Evolutionary conservation across 2,888 invertebrate genomes (phyloP), one percentile per base, ranked within the genome.

Genomic region (Psylliodes chrysocephalus): DNA sequence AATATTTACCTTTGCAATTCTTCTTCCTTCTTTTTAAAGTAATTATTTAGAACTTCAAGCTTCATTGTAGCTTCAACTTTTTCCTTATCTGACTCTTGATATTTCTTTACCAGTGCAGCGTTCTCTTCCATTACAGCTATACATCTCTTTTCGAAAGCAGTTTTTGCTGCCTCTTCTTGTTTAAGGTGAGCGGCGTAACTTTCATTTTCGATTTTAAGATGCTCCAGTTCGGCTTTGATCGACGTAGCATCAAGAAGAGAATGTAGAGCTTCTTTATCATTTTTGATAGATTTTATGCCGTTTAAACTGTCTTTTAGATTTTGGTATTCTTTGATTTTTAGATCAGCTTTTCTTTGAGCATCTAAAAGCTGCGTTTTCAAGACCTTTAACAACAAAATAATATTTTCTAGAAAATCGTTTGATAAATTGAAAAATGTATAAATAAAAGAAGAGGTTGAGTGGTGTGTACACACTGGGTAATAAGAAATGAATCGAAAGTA

Each of bases 21-120:
- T 10, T 90, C 86, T 82, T 96, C 96, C 74, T 93, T 91, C 70
- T 96, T 94, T 77, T 95, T 93, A 84, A 96, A 96, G 81, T 95
- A 96, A 77, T 90, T 91, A 0, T 93, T 91, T 38, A 96, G 84
- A 0, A 96, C 95, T 77, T 93, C 93, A 1, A 96, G 85, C 73
- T 93, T 89, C 0, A 94, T 95, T 73, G 90, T 86, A 0, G 94
- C 91, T 79, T 95, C 95, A 0, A 88, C 86, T 74, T 89, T 90
- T 61, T 90, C 90, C 68, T 88, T 88, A 75, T 91, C 90, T 0
- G 90, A 89, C 70, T 87, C 82, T 74, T 87, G 86, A 72, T 86
- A 88, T 71, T 87, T 87, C 64, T 85, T 84, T 65, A 85, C 85
- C 12, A 90, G 79, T 51, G 81, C 82, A 42, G 83, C 80, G 17